Conservation (phyloP, 2,888 invertebrate genomes). For the Drosophila ochracea region DNA sequence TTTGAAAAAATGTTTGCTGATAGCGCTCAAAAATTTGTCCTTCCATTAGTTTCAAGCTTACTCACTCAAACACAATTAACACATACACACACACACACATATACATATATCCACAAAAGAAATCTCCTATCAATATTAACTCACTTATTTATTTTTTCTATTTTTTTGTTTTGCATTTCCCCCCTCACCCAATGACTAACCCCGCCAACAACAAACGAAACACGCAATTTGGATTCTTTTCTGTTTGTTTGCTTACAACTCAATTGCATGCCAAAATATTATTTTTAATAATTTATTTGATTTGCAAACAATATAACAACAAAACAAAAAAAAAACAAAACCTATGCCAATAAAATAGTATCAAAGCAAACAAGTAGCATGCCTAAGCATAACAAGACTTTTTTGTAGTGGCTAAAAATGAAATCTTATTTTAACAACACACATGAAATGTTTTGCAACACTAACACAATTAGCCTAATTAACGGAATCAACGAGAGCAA, state of each 20-base stretch:
- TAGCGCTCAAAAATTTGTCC: neutral
- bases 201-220: slow-evolving; percentile 34
- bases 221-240: slow-evolving; percentile 41
- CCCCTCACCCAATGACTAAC: slow-evolving; percentile 45
- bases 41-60: slow-evolving; percentile 28
- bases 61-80: slow-evolving; percentile 1
- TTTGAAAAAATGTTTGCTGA: neutral
- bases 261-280: slow-evolving; percentile 40
- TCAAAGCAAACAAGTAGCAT: slow-evolving; percentile 68
- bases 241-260: slow-evolving; percentile 8
- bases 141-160: slow-evolving; percentile 54
- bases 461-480: slow-evolving; percentile 16
- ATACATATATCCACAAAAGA: neutral
- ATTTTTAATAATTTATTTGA: slow-evolving; percentile 7
- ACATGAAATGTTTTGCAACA: slow-evolving; percentile 6
- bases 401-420: slow-evolving; percentile 22
- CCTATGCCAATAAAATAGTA: slow-evolving; percentile 42
- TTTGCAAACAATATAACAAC: neutral
- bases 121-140: slow-evolving; percentile 55
- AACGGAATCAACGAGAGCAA: slow-evolving; percentile 31
- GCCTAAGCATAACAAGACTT: slow-evolving; percentile 30
- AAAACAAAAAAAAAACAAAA: slow-evolving; percentile 1
- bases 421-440: slow-evolving; percentile 21
- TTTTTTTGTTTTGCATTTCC: slow-evolving; percentile 32
- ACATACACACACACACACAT: slow-evolving; percentile 11